Evolutionary conservation across 2,113 vertebrate species (phyloP), one percentile per base, ranked within the genome.

Genomic region (Actinemys pallida): DNA sequence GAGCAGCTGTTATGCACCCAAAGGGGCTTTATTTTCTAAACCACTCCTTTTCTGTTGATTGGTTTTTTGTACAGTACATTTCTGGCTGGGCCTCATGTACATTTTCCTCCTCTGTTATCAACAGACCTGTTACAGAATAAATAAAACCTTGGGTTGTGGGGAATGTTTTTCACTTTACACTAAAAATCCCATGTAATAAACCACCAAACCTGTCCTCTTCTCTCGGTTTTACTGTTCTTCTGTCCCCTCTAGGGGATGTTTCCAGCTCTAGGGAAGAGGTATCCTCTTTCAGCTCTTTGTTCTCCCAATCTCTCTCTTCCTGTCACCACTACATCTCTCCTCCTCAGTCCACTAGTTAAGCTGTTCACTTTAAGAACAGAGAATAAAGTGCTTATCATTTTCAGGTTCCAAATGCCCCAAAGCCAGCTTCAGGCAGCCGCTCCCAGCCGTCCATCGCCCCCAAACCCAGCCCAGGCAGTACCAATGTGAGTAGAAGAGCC

Each of bases 361-460:
- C 57, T 81, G 83, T 72, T 45, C 84, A 22, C 75, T 89, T 56
- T 5, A 20, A 85, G 83, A 57, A 20, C 2, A 50, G 76, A 79
- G 54, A 89, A 76, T 76, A 53, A 95, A 96, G 54, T 75, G 90
- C 83, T 52, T 56, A 1, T 94, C 81, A 24, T 93, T 94, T 80
- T 83, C 91, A 95, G 92, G 69, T 96, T 86, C 90, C 95, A 83
- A 3, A 79, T 79, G 69, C 76, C 79, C 92, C 76, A 78, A 95
- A 29, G 47, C 24, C 92, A 83, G 59, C 89, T 19, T 82, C 86
- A 56, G 95, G 89, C 53, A 81, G 16, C 75, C 24, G 50, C 53
- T 87, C 65, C 75, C 94, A 92, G 65, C 79, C 83, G 13, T 49
- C 87, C 88, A 79, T 1, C 16, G 2, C 14, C 92, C 83, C 85